These are phyloP conservation scores for Sarcophilus harrisii DNA, from an alignment of 2,797 vertebrate genomes.

Conservation along the genomic window DNA sequence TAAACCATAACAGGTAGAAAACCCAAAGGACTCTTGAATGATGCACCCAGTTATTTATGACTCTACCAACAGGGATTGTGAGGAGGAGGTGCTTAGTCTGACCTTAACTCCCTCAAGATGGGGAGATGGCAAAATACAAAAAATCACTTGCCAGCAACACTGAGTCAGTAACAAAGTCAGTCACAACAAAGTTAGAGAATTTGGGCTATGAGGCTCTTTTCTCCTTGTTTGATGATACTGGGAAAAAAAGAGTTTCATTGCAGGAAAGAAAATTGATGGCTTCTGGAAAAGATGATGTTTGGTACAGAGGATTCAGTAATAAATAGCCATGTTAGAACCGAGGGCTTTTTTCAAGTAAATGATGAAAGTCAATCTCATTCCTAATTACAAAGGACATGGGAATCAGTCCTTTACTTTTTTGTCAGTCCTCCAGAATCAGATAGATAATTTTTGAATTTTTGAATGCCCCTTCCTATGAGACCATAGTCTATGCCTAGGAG, in stretches of 20 bases:
- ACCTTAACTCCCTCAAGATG: conserved; percentile 49
- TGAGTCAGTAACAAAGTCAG: conserved; percentile 33
- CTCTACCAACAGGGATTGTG: conserved; percentile 20
- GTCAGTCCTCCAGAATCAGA: conserved; percentile 16
- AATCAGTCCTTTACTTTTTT: not conserved
- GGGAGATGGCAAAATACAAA: conserved; percentile 69
- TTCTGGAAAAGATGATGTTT: not conserved
- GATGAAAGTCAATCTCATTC: conserved; percentile 28
- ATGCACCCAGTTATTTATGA: conserved; percentile 29
- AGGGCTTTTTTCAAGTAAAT: conserved; percentile 42
- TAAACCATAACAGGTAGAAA: conserved; percentile 47
- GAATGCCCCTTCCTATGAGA: not conserved
- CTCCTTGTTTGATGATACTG: conserved; percentile 49
- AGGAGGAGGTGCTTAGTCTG: conserved; percentile 55
- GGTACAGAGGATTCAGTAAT: not conserved
- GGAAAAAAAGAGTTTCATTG: conserved; percentile 11
- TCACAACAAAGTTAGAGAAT: conserved; percentile 51
- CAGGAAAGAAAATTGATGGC: not conserved
- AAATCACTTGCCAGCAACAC: conserved; percentile 19
- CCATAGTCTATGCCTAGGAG: not conserved
- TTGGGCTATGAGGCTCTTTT: conserved; percentile 17
- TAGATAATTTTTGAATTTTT: not conserved
- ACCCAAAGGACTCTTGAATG: conserved; percentile 5
- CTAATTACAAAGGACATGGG: not conserved
- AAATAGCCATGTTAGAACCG: conserved; percentile 23